Evolutionary conservation across 2,888 invertebrate species (phyloP).

Genomic region (Mythimna vitellina): DNA sequence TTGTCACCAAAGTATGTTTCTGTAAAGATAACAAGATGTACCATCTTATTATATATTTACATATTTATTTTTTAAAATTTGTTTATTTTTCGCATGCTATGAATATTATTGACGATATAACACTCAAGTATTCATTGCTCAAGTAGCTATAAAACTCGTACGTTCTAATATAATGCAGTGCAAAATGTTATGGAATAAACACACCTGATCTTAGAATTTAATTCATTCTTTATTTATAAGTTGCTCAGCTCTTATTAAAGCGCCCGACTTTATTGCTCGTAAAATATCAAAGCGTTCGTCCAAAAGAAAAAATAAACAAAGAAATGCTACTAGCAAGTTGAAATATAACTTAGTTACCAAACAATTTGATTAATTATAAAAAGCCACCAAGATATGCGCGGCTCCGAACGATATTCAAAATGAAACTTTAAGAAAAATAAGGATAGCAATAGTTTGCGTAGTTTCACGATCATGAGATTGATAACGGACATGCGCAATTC

Average conservation of each 20-base stretch:
- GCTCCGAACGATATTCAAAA: conserved; percentile 44
- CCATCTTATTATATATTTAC: background rate
- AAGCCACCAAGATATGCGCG: conserved; percentile 25
- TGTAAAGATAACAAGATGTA: conserved; percentile 1
- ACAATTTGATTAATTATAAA: conserved; percentile 65
- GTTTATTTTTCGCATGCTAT: background rate
- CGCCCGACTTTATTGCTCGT: conserved; percentile 69
- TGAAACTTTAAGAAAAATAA: conserved; percentile 82
- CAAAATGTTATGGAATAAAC: conserved; percentile 48
- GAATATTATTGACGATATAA: conserved; percentile 5
- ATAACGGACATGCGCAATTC: conserved; percentile 87
- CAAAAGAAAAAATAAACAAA: conserved; percentile 63
- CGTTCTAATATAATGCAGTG: conserved; percentile 15
- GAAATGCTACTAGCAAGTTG: conserved; percentile 39
- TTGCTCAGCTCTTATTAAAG: conserved; percentile 68
- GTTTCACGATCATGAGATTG: conserved; percentile 80
- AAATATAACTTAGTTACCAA: conserved; percentile 59
- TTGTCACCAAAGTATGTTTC: conserved; percentile 23
- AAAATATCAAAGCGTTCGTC: conserved; percentile 64
- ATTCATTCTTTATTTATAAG: conserved; percentile 72
- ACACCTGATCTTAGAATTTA: conserved; percentile 63
- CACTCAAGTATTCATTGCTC: conserved; percentile 24
- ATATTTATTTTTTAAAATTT: background rate
- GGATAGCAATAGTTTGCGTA: conserved; percentile 86
- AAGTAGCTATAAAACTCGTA: conserved; percentile 32